Conservation (phyloP, 2,888 invertebrate species). For the Meganola albula region DNA sequence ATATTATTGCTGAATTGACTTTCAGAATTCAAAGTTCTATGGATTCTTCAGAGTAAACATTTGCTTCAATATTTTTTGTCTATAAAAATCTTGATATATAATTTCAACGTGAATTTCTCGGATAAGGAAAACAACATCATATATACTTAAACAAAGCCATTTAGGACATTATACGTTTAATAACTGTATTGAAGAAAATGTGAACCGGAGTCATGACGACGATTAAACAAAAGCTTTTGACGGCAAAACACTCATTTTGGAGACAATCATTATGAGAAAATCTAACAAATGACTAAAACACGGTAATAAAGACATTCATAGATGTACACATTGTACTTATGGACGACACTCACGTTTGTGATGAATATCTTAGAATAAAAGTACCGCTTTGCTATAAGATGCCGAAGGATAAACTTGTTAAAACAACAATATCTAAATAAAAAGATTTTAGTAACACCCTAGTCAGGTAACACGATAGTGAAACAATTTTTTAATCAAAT, state of each 20-base stretch:
- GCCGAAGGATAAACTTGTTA: conserved; percentile 62
- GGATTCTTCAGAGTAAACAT: too few relatives aligned
- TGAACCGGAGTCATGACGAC: conserved; percentile 54
- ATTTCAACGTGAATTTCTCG: too few relatives aligned
- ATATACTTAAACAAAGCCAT: too few relatives aligned
- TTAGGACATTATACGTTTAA: too few relatives aligned
- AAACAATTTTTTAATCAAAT: conserved; percentile 20
- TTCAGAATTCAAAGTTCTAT: too few relatives aligned
- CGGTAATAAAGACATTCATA: conserved; percentile 77
- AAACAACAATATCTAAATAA: conserved; percentile 42
- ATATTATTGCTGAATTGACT: too few relatives aligned
- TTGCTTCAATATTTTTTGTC: too few relatives aligned
- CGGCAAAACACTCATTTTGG: conserved; percentile 73
- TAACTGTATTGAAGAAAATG: conserved; percentile 45
- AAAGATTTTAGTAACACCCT: conserved; percentile 27
- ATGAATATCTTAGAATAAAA: conserved; percentile 75
- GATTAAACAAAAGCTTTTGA: conserved; percentile 75
- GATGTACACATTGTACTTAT: conserved; percentile 71
- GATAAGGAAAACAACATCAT: too few relatives aligned
- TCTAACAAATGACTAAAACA: conserved; percentile 74
- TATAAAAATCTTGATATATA: too few relatives aligned
- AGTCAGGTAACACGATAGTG: conserved; percentile 8
- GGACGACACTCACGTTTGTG: conserved; percentile 74
- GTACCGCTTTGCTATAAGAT: conserved; percentile 68
- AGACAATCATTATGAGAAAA: conserved; percentile 78